phyloP scores from a whole-genome alignment of 1,140 invertebrate species.

The Diprion similis region DNA sequence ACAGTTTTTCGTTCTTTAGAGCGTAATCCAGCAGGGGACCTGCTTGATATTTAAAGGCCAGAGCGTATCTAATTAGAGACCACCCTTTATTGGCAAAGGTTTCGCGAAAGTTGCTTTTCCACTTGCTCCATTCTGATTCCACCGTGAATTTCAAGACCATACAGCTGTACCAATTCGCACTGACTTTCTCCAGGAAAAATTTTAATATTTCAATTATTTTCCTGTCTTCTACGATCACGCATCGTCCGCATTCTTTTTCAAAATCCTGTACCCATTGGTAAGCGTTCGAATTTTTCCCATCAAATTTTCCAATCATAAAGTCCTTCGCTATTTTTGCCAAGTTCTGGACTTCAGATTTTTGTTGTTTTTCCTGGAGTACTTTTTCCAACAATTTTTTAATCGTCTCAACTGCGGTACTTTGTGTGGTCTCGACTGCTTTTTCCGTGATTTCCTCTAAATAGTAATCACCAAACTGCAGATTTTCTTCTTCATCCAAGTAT shows the following conservation, averaged over 20 bases:
- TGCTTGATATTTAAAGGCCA: too few relatives aligned
- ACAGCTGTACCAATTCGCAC: conserved; percentile 28
- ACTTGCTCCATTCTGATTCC: conserved; percentile 26
- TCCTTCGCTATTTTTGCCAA: conserved; percentile 20
- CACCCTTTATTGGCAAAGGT: conserved; percentile 25
- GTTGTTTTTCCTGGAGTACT: not conserved
- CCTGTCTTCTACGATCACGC: conserved; percentile 22
- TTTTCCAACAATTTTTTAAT: not conserved
- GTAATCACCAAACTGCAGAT: conserved; percentile 41
- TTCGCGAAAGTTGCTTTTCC: conserved; percentile 26
- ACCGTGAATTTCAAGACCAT: conserved; percentile 25
- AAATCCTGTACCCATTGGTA: conserved; percentile 22
- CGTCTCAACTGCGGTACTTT: not conserved
- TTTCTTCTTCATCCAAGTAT: conserved; percentile 42
- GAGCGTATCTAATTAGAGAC: conserved; percentile 26
- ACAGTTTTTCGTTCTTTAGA: too few relatives aligned
- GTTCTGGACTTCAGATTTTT: conserved; percentile 5
- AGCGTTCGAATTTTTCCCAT: conserved; percentile 25
- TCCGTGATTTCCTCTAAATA: conserved; percentile 36
- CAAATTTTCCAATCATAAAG: conserved; percentile 26
- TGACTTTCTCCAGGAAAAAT: conserved; percentile 27
- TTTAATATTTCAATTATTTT: conserved; percentile 25
- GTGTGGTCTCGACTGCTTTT: conserved; percentile 16
- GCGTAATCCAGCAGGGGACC: too few relatives aligned
- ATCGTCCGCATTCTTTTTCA: conserved; percentile 23